Base-by-base conservation (phyloP, 2,888 invertebrate species). In the Drosophila meridiana region DNA sequence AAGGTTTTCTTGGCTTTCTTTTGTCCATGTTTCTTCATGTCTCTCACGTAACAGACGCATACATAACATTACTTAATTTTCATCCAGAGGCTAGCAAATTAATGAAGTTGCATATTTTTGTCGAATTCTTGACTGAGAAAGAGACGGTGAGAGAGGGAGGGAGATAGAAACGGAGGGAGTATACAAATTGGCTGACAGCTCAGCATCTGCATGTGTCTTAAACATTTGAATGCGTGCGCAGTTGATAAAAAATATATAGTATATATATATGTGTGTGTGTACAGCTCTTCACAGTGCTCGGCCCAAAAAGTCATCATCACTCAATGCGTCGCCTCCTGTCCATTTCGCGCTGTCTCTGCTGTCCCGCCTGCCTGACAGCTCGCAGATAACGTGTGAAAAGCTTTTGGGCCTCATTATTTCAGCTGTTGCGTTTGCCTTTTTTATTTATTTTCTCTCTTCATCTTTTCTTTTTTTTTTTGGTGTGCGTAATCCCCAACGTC, bases 11-110 rank as follows among this genome's bases (percentile, higher is more conserved):
- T 26, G 20, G 13, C 26, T 36, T 53, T 28, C 47, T 7, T 43
- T 28, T 47, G 7, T n/a, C n/a, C 20, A 9, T 14, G 13, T 53
- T 13, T 36, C 26, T 26, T 14, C 60, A 87, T 88, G 79, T 75
- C 47, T 43, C 89, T 87, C 90, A 90, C 87, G 89, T 90, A 88
- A 83, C 79, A 86, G 89, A 76, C 87, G 90, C 90, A 88, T 90
- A 88, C 79, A 90, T 86, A 80, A 90, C 76, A 88, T 83, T 88
- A 88, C 81, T 90, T 90, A 79, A 90, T 88, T 87, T 83, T 79
- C 69, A 69, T 28, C 52, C 69, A 40, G 61, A 34, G 34, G 50
- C 60, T 59, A 73, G 70, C 59, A 82, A 87, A 84, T 86, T 83
- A 87, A 87, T 84, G 82, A 80, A 83, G 84, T 82, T 82, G 82